Percentiles rank a stretch among this genome's conserved stretches.
These are phyloP conservation scores for Drosophila dunni DNA, from an alignment of 1,140 invertebrate genomes.

Conservation along the genomic window DNA sequence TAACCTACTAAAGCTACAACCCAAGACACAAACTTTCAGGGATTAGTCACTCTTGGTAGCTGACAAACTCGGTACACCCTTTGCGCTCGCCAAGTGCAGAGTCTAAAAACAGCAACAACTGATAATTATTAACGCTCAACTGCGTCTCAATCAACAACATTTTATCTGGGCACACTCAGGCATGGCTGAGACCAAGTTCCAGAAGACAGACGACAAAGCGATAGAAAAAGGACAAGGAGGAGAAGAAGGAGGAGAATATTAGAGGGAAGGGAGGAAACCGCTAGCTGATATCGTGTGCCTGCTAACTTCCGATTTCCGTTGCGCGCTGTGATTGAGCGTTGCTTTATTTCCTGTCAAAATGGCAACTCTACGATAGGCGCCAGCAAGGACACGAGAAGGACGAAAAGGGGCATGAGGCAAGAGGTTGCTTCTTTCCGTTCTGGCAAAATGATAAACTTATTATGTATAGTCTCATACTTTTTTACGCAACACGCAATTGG, in stretches of 20 bases:
- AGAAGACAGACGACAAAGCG: not conserved
- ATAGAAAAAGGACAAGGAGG: not conserved
- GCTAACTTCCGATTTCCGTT: slow-evolving; percentile 81
- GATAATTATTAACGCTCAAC: slow-evolving; percentile 82
- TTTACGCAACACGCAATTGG: slow-evolving; percentile 26
- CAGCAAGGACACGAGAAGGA: slow-evolving; percentile 29
- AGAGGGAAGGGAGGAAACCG: slow-evolving; percentile 51
- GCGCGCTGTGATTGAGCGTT: slow-evolving; percentile 72
- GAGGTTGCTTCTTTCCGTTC: slow-evolving; percentile 23
- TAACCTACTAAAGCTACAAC: no score
- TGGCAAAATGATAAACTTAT: slow-evolving; percentile 67
- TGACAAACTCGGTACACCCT: no score
- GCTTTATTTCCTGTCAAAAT: slow-evolving; percentile 74
- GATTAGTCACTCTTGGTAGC: no score
- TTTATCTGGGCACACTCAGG: slow-evolving; percentile 69
- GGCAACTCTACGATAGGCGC: slow-evolving; percentile 52
- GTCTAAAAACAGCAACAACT: slow-evolving; percentile 43
- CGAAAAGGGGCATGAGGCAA: slow-evolving; percentile 5
- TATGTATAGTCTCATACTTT: slow-evolving; percentile 45
- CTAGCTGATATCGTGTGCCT: slow-evolving; percentile 76
- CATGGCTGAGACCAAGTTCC: slow-evolving; percentile 2
- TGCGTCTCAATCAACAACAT: slow-evolving; percentile 80
- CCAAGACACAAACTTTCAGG: no score
- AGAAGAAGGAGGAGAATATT: not conserved
- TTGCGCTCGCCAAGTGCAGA: no score